These are phyloP conservation scores for Thereuonema tuberculata DNA, from an alignment of 1,140 invertebrate genomes.

Conservation along the genomic window DNA sequence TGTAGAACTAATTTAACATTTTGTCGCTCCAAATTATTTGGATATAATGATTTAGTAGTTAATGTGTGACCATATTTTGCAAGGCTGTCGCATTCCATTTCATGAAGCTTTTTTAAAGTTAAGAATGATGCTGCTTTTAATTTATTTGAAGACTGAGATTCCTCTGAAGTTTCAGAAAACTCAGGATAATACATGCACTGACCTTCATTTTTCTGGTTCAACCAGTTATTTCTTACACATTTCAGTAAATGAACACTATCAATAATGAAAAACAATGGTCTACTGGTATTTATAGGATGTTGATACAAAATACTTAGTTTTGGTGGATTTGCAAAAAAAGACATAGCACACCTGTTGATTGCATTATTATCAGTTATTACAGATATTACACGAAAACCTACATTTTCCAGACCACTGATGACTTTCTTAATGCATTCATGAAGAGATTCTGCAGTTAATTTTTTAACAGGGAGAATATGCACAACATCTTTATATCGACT, in stretches of 20 bases:
- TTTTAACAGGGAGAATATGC: conserved; percentile 16
- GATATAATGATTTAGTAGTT: conserved; percentile 9
- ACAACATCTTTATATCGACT: conserved; percentile 15
- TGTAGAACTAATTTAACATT: conserved; percentile 16
- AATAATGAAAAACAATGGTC: conserved; percentile 11
- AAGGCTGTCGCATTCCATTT: not conserved
- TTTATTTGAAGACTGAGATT: too few relatives aligned
- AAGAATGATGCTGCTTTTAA: conserved; percentile 5
- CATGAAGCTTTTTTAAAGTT: not conserved
- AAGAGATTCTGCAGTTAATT: conserved; percentile 10
- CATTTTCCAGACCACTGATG: conserved; percentile 11
- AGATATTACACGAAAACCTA: conserved; percentile 13
- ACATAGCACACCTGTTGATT: conserved; percentile 16
- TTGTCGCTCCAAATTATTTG: conserved; percentile 15
- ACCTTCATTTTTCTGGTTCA: conserved; percentile 5
- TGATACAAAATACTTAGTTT: conserved; percentile 8
- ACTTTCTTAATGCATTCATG: conserved; percentile 6
- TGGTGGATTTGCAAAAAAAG: conserved; percentile 12
- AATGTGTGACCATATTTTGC: conserved; percentile 13
- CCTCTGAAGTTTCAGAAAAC: not conserved
- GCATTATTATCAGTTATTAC: conserved; percentile 17
- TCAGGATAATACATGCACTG: not conserved
- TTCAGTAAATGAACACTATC: conserved; percentile 11
- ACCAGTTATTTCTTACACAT: conserved; percentile 8
- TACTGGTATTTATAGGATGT: not conserved